Evolutionary conservation across 2,888 invertebrate species (phyloP), one percentile per base, ranked within the genome.

Genomic region (Ophion ventricosus): DNA sequence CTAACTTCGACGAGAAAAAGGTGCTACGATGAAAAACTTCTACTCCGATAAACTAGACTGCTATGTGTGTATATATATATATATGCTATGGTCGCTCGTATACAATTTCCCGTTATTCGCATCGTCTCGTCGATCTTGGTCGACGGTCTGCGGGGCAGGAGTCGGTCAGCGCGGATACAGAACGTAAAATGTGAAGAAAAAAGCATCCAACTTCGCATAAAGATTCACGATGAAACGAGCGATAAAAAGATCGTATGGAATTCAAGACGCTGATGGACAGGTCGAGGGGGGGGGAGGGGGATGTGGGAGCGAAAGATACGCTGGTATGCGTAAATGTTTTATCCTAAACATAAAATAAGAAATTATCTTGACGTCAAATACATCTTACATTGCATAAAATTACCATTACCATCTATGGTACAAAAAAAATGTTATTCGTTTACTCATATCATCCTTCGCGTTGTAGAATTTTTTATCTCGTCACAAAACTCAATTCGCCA

Each of bases 61-160:
- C 20, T 23, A 64, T 61, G 17, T 49, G 29, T 25, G 35, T 20
- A 40, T 59, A 49, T 40, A 23, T 40, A 66, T 29, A 29, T 29
- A 17, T 49, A 54, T 64, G 23, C 64, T 59, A 35, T 57, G 56
- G 57, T 78, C 79, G 72, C 63, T 54, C 72, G 56, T 67, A 35
- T 57, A 75, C 25, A 74, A 73, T 61, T 79, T 61, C 82, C 84
- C 82, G 82, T 82, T 82, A 82, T 85, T 69, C 82, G 54, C 66
- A 74, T 67, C 75, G 75, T 82, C 74, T 82, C 25, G 40, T 74
- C 69, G 73, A 79, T 75, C 78, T 74, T 57, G 66, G 56, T 75
- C 70, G 69, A n/a, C 23, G 74, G 54, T 66, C 67, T 66, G 79
- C 56, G 72, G 40, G 61, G 20, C 67, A 11, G 64, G 75, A 83